phyloP scores from a whole-genome alignment of 2,113 vertebrate genomes.

The Cavia porcellus region DNA sequence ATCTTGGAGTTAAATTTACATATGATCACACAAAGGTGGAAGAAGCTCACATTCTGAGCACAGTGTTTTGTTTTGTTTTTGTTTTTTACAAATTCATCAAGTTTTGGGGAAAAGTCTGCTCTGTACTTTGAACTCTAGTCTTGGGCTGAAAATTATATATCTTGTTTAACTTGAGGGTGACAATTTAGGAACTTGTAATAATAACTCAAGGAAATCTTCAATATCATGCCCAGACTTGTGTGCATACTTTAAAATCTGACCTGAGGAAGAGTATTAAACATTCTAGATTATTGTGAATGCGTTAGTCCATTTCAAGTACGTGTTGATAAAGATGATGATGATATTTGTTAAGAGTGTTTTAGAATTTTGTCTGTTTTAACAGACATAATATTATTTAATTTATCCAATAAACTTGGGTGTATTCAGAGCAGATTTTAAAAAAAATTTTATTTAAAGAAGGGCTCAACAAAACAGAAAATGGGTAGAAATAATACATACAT shows the following conservation, averaged over 20 bases:
- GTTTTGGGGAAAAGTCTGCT: neutral
- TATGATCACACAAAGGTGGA: neutral
- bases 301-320: neutral
- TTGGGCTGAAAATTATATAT: neutral
- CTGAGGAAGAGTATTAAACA: neutral
- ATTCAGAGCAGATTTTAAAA: neutral
- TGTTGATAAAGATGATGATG: neutral
- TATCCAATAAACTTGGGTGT: neutral
- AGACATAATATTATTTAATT: slow-evolving; percentile 2
- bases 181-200: neutral
- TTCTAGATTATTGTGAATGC: neutral
- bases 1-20: neutral
- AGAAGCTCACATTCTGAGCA: neutral
- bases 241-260: neutral
- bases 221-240: neutral
- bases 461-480: too few species aligned
- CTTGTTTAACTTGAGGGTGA: neutral
- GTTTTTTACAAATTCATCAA: neutral
- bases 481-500: too few species aligned
- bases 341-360: neutral
- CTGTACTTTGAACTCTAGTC: neutral
- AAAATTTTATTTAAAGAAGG: too few species aligned
- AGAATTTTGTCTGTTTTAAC: slow-evolving; percentile 33
- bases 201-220: neutral
- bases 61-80: neutral